Percentiles rank a stretch among this genome's conserved stretches.
Evolutionary conservation across 2,888 invertebrate species (phyloP).

Genomic region (Athrips mouffetella): DNA sequence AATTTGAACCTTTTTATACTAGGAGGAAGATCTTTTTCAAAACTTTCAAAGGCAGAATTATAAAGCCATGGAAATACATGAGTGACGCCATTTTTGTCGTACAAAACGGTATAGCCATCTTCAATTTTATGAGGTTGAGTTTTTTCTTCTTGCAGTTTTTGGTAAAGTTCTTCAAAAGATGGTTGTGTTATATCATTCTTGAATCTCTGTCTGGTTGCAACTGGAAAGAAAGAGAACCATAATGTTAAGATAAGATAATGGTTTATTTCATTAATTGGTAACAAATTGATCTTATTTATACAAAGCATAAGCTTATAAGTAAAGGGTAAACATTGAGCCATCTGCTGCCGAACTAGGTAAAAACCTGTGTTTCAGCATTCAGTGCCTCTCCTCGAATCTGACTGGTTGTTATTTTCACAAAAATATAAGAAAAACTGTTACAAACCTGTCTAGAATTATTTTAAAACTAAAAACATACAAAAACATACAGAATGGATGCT

Average conservation of each 20-base stretch:
- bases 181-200: constrained; percentile 33
- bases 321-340: too few relatives aligned
- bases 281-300: too few relatives aligned
- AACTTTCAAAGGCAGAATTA: constrained; percentile 64
- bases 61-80: constrained; percentile 77
- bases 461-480: too few relatives aligned
- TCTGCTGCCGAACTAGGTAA: too few relatives aligned
- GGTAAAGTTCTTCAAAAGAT: constrained; percentile 55
- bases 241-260: background rate
- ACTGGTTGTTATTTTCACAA: too few relatives aligned
- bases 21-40: constrained; percentile 74
- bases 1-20: constrained; percentile 77
- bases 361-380: too few relatives aligned
- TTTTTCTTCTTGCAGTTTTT: constrained; percentile 49
- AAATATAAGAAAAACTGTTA: too few relatives aligned
- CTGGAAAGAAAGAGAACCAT: constrained; percentile 34
- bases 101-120: constrained; percentile 40
- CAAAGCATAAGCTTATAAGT: too few relatives aligned
- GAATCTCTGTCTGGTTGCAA: constrained; percentile 37
- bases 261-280: too few relatives aligned
- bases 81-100: constrained; percentile 54
- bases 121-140: constrained; percentile 23
- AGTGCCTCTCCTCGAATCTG: too few relatives aligned
- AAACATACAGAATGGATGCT: too few relatives aligned
- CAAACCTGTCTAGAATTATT: too few relatives aligned